Conservation (phyloP, 2,113 vertebrate genomes). For the Nothocercus julius region DNA sequence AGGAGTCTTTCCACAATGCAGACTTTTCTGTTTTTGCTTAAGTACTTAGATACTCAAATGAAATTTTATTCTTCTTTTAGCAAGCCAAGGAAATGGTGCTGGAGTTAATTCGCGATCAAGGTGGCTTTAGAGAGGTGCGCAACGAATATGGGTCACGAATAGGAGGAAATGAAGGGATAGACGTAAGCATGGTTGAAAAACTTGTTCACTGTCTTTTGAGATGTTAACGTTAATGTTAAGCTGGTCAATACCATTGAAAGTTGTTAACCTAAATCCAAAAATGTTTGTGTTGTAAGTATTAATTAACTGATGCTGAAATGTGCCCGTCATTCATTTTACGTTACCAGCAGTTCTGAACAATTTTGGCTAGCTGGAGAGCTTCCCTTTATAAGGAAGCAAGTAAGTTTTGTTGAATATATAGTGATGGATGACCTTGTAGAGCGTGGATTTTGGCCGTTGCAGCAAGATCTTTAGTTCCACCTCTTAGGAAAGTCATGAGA, state of each 20-base stretch:
- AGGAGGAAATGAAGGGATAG: slow-evolving; percentile 91
- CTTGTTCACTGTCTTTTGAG: slow-evolving; percentile 59
- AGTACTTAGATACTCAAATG: background rate
- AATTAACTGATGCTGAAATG: background rate
- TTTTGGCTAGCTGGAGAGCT: background rate
- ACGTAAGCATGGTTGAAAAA: slow-evolving; percentile 85
- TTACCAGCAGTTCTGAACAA: background rate
- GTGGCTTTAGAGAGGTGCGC: slow-evolving; percentile 95
- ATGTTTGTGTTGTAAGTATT: background rate
- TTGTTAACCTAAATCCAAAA: background rate
- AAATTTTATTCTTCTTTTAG: slow-evolving; percentile 73
- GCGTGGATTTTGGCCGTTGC: background rate
- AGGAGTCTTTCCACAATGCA: background rate
- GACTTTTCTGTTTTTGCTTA: background rate
- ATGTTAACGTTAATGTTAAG: slow-evolving; percentile 23
- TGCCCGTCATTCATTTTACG: background rate
- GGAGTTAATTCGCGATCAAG: slow-evolving; percentile 98
- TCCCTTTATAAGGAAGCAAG: background rate
- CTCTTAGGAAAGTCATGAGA: background rate
- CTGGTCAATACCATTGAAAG: background rate
- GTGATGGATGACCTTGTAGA: background rate
- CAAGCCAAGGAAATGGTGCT: slow-evolving; percentile 99
- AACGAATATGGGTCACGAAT: slow-evolving; percentile 95
- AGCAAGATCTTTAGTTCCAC: background rate
- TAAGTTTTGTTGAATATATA: background rate